Evolutionary conservation across 2,888 invertebrate genomes (phyloP), one percentile per base, ranked within the genome.

Genomic region (Megastigmus dorsalis): DNA sequence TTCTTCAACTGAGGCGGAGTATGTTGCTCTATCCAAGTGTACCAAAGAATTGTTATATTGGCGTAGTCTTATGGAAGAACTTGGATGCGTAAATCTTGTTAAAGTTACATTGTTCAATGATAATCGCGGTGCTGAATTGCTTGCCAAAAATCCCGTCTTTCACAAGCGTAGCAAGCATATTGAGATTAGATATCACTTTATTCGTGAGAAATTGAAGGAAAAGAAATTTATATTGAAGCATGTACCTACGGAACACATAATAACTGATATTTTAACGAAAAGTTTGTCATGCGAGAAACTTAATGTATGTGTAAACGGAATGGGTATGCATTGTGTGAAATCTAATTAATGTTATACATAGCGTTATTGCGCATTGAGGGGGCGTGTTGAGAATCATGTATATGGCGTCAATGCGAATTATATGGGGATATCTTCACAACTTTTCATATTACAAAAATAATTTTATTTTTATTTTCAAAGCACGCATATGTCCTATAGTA

Each of bases 171-270:
- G 38, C 6, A 71, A 71, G 28, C 71, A 71, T 13, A 60, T 60
- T 6, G 45, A 60, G 15, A 9, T 60, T 0, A 6, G 60, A n/a
- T n/a, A 28, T 43, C 60, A 71, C 10, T 55, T 36, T 33, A 23
- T 63, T 1, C 63, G 63, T 2, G 65, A 63, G 33, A 38, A 20
- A n/a, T 30, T 70, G 20, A 30, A 45, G 20, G 33, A 18, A 10
- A 59, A 59, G 7, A 50, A 69, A 15, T 45, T 69, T 62, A 48
- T 23, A 28, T 48, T 30, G 60, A 45, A 26, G 63, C 63, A 23
- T 26, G n/a, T 70, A 63, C 38, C 41, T 28, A 63, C 71, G 9
- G 62, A 70, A n/a, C n/a, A n/a, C n/a, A n/a, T n/a, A n/a, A n/a
- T n/a, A n/a, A n/a, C n/a, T n/a, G n/a, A n/a, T 36, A 28, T 70